phyloP scores from a whole-genome alignment of 2,113 vertebrate genomes.

The Eulemur rufifrons region DNA sequence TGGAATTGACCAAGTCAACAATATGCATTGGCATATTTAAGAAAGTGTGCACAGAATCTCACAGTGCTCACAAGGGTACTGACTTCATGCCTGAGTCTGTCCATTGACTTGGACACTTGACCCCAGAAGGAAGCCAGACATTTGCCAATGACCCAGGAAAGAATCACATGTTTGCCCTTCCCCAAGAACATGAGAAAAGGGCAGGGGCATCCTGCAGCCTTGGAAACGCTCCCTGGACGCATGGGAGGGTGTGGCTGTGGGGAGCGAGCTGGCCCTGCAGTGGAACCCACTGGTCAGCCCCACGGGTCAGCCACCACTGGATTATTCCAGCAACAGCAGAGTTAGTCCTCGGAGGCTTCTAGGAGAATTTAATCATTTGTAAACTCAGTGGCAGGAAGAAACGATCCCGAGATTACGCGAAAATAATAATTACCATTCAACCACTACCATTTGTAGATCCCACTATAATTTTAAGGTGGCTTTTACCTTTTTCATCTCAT shows the following conservation, averaged over 20 bases:
- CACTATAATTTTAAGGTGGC: neutral
- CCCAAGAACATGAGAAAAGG: neutral
- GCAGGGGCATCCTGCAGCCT: rapidly evolving
- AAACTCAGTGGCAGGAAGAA: neutral
- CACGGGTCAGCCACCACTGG: neutral
- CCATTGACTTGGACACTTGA: neutral
- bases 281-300: rapidly evolving
- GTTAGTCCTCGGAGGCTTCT: neutral
- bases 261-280: neutral
- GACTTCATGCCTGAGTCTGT: neutral
- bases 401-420: neutral
- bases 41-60: neutral
- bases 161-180: neutral
- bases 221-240: rapidly evolving
- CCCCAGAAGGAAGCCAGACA: neutral
- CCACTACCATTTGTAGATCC: neutral
- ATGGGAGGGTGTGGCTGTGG: rapidly evolving
- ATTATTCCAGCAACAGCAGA: neutral
- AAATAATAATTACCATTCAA: neutral
- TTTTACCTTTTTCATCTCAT: neutral
- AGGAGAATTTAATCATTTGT: neutral
- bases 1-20: rapidly evolving
- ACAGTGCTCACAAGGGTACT: rapidly evolving
- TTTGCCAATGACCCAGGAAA: neutral
- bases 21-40: rapidly evolving